A percentile compares a stretch with the other conserved stretches of the same genome.
phyloP scores from a whole-genome alignment of 1,140 invertebrate genomes.

The Calliphora vicina region DNA sequence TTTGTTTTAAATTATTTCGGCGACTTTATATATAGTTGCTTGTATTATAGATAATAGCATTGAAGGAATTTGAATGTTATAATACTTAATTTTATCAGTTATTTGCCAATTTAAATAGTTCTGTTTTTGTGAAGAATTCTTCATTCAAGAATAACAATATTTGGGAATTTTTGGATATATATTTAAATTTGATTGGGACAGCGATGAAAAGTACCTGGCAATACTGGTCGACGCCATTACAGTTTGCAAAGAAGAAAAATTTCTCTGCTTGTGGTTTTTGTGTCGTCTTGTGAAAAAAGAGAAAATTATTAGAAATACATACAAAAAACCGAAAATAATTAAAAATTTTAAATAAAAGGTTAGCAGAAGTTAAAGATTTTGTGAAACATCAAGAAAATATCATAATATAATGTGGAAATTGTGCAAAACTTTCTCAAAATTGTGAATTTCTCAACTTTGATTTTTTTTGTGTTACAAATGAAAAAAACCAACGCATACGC shows the following conservation, averaged over 20 bases:
- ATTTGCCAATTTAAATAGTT: no score
- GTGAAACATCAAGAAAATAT: slow-evolving; percentile 17
- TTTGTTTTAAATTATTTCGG: no score
- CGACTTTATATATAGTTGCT: no score
- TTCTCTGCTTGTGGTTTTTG: slow-evolving; percentile 44
- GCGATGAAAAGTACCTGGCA: no score
- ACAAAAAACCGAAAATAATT: slow-evolving; percentile 22
- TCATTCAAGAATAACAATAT: no score
- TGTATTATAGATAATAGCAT: no score
- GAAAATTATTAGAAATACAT: slow-evolving; percentile 25
- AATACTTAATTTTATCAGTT: no score
- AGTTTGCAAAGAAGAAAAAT: slow-evolving; percentile 54
- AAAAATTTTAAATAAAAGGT: slow-evolving; percentile 19
- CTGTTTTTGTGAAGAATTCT: no score
- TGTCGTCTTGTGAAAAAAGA: slow-evolving; percentile 11
- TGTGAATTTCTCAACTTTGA: background rate
- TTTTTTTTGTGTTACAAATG: background rate
- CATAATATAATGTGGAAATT: no score
- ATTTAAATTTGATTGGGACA: no score
- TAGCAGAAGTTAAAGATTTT: background rate
- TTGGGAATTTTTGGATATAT: no score
- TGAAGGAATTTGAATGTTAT: no score
- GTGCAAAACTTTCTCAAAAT: background rate
- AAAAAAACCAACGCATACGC: slow-evolving; percentile 24
- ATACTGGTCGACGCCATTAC: slow-evolving; percentile 60